Percentiles rank a stretch among this genome's conserved stretches.
phyloP scores from a whole-genome alignment of 2,113 vertebrate genomes.

The Clupea harengus region DNA sequence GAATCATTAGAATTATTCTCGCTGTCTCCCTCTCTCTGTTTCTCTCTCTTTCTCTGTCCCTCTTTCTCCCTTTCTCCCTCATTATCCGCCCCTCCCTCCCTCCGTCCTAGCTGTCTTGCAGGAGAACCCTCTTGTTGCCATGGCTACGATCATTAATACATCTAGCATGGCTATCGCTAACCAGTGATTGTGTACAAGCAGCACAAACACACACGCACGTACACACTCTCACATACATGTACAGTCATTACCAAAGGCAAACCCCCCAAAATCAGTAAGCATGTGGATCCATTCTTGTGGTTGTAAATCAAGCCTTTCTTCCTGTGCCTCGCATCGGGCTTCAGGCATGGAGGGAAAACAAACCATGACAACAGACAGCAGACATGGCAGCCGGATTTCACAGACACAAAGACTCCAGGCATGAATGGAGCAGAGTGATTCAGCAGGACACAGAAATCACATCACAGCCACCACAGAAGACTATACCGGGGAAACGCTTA shows the following conservation, averaged over 20 bases:
- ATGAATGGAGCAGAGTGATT: constrained; percentile 2
- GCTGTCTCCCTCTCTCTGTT: constrained; percentile 1
- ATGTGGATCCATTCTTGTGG: background rate
- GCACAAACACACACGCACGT: constrained; percentile 30
- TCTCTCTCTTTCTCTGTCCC: constrained; percentile 13
- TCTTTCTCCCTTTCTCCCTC: constrained; percentile 46
- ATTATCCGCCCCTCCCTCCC: constrained; percentile 51
- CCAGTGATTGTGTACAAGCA: constrained; percentile 13
- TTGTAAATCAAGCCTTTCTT: background rate
- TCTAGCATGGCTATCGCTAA: constrained; percentile 63
- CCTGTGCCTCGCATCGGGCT: background rate
- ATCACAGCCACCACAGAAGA: background rate
- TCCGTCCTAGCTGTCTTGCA: background rate
- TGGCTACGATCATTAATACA: constrained; percentile 72
- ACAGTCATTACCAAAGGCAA: background rate
- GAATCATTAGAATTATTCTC: constrained; percentile 7
- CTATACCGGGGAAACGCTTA: background rate
- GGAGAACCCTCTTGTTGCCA: constrained; percentile 64
- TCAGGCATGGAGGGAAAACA: background rate
- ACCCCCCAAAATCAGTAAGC: background rate
- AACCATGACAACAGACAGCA: background rate
- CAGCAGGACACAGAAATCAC: background rate
- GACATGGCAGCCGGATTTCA: background rate
- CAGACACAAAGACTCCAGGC: constrained; percentile 17
- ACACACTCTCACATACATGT: constrained; percentile 25